These are phyloP conservation scores for Notothenia coriiceps DNA, from an alignment of 2,113 vertebrate genomes.

Conservation along the genomic window DNA sequence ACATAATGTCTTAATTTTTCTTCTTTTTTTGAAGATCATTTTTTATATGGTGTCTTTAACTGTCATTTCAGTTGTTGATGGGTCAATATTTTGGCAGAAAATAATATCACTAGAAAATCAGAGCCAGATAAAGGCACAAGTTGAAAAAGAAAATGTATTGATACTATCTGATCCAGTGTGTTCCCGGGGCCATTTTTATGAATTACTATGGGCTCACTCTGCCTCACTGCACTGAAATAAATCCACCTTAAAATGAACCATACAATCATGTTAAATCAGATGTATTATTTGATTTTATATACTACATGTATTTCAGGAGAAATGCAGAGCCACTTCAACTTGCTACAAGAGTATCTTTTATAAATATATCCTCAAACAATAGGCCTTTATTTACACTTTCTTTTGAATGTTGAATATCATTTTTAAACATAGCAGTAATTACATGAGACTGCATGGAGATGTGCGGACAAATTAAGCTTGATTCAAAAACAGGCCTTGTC, in stretches of 20 bases:
- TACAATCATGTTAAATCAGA: conserved; percentile 61
- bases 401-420: conserved; percentile 42
- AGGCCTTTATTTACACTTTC: conserved; percentile 47
- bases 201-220: conserved; percentile 63
- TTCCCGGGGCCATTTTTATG: conserved; percentile 35
- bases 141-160: conserved; percentile 11
- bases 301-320: conserved; percentile 40
- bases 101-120: conserved; percentile 47
- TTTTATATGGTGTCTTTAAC: conserved; percentile 19
- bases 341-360: conserved; percentile 40
- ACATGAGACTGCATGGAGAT: conserved; percentile 53
- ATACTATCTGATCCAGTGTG: conserved; percentile 39
- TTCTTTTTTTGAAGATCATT: conserved; percentile 4
- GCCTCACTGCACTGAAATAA: conserved; percentile 58
- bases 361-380: conserved; percentile 44
- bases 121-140: conserved; percentile 51
- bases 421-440: conserved; percentile 58
- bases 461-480: conserved; percentile 54
- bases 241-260: conserved; percentile 55
- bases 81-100: conserved; percentile 58
- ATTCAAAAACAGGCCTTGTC: conserved; percentile 69
- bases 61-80: conserved; percentile 38
- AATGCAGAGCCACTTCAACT: conserved; percentile 55
- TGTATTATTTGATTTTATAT: conserved; percentile 44
- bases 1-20: conserved; percentile 34